Evolutionary conservation across 2,113 vertebrate species (phyloP).

Genomic region (Zapus hudsonius): DNA sequence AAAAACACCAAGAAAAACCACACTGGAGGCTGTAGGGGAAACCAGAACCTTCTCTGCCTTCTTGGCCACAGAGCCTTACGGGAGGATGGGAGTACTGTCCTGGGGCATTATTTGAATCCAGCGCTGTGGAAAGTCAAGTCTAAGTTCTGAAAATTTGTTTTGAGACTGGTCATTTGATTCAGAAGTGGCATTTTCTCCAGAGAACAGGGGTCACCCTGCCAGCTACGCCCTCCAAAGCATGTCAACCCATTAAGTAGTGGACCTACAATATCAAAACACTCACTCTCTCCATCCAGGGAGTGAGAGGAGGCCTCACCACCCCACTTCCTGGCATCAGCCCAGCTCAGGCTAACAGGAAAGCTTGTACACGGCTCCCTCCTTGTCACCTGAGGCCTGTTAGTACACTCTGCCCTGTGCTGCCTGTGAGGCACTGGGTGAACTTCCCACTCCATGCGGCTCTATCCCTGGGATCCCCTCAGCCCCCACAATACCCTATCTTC

Average conservation of each 20-base stretch:
- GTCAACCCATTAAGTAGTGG: neutral
- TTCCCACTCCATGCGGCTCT: neutral
- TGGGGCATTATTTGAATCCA: neutral
- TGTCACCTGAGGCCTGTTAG: neutral
- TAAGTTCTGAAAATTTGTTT: neutral
- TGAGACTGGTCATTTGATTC: neutral
- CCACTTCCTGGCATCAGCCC: neutral
- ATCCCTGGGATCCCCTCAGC: neutral
- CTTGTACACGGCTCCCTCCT: neutral
- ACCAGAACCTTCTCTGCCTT: neutral
- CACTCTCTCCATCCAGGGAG: neutral
- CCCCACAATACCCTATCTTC: neutral
- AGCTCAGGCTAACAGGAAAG: neutral
- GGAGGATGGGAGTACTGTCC: neutral
- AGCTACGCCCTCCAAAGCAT: neutral
- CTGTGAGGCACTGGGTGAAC: accelerated
- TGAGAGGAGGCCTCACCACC: neutral
- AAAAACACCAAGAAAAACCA: neutral
- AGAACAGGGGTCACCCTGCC: neutral
- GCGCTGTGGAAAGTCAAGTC: neutral
- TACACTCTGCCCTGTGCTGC: accelerated
- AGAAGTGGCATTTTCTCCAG: neutral
- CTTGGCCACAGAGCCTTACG: neutral
- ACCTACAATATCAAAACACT: neutral
- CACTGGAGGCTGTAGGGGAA: neutral